Evolutionary conservation across 2,888 invertebrate genomes (phyloP), one percentile per base, ranked within the genome.

Genomic region (Caenorhabditis sp.): DNA sequence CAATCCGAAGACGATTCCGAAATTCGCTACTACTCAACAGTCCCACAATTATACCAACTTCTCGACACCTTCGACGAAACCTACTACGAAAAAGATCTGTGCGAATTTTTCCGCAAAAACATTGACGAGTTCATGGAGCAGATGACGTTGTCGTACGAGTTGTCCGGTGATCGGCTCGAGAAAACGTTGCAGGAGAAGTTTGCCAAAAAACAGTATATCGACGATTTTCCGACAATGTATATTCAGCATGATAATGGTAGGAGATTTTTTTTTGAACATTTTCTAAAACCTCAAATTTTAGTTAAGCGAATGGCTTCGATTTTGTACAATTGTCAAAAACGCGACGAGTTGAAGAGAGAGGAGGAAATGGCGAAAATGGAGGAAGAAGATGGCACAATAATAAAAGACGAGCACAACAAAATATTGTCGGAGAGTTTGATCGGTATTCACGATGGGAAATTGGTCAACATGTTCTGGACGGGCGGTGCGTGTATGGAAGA

Each of bases 11-110:
- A 93, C 88, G 76, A 69, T 23, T 78, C 78, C 26, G 79, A 84
- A 62, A 91, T 94, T 12, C 94, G 93, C 93, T 99, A 99, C 89
- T 99, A 95, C 88, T 92, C 94, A 76, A 93, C 94, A 19, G 90
- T 91, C n/a, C 89, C 92, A 14, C 96, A 97, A 88, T 91, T 96
- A 58, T 92, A 91, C 78, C 89, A 91, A 23, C 89, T 99, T 4
- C 58, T 80, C 10, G 43, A 81, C 19, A 76, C 58, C 4, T 58
- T 83, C 19, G 84, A 83, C 67, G 72, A 77, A 5, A 57, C 27
- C 10, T 75, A 70, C 55, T 83, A 73, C 24, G 85, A 85, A 58
- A 66, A 70, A 53, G 65, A 66, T 14, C 62, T 85, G 5, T 84
- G 82, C 60, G 64, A 62, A 3, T 62, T 65, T n/a, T 60, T 85